Conservation (phyloP, 2,113 vertebrate species). For the Mungos mungo region DNA sequence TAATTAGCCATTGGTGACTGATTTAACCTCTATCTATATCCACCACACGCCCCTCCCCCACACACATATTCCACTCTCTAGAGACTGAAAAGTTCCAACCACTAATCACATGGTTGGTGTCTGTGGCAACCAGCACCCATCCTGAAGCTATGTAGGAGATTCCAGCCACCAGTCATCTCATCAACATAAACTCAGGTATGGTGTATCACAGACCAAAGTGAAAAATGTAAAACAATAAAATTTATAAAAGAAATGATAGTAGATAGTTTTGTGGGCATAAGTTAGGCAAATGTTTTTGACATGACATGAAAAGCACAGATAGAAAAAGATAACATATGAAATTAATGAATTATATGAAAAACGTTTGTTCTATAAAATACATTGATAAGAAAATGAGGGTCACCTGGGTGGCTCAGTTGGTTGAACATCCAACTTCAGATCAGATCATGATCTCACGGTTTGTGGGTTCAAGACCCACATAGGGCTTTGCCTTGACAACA, state of each 20-base stretch:
- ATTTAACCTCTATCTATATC: neutral
- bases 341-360: neutral
- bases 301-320: neutral
- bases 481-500: no score
- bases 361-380: neutral
- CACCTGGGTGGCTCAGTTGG: no score
- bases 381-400: neutral
- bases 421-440: no score
- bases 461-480: no score
- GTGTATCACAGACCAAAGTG: neutral
- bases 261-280: neutral
- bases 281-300: neutral
- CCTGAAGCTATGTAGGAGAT: neutral
- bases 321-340: neutral
- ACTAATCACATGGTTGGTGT: neutral
- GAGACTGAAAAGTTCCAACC: neutral
- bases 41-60: fast-evolving
- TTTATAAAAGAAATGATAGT: neutral
- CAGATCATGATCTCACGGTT: no score
- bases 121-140: neutral
- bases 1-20: neutral
- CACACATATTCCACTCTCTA: neutral
- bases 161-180: neutral
- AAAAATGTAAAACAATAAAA: neutral
- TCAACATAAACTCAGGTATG: neutral